Evolutionary conservation across 2,888 invertebrate genomes (phyloP).

Genomic region (Rhodophaea formosa): DNA sequence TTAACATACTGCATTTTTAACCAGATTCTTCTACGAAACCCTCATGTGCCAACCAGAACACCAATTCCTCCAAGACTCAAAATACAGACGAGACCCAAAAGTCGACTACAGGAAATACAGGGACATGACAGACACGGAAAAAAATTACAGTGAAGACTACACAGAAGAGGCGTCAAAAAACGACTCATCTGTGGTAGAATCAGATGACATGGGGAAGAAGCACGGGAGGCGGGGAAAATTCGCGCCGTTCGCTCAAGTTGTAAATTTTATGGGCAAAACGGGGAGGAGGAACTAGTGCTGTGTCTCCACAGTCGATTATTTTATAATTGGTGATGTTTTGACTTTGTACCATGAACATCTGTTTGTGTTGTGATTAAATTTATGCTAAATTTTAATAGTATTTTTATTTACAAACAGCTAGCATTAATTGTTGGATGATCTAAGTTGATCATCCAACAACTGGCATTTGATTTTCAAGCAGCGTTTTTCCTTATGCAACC

Average conservation of each 20-base stretch:
- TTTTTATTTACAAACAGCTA: no score
- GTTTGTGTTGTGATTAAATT: slow-evolving; percentile 18
- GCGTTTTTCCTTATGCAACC: no score
- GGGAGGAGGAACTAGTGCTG: slow-evolving; percentile 54
- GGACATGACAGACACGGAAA: slow-evolving; percentile 55
- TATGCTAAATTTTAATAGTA: slow-evolving; percentile 11
- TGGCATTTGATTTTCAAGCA: no score
- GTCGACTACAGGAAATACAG: slow-evolving; percentile 50
- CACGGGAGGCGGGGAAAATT: slow-evolving; percentile 57
- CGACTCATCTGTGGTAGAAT: slow-evolving; percentile 58
- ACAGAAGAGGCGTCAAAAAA: slow-evolving; percentile 64
- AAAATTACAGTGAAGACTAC: slow-evolving; percentile 58
- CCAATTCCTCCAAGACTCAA: slow-evolving; percentile 46
- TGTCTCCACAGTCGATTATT: slow-evolving; percentile 31
- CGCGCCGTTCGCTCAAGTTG: slow-evolving; percentile 64
- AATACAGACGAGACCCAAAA: slow-evolving; percentile 46
- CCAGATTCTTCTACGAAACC: slow-evolving; percentile 60
- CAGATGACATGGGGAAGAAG: slow-evolving; percentile 62
- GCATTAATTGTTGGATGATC: no score
- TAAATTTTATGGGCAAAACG: slow-evolving; percentile 70
- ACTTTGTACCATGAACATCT: slow-evolving; percentile 26
- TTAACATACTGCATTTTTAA: no score
- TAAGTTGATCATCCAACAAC: no score
- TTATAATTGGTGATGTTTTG: slow-evolving; percentile 38
- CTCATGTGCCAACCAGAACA: slow-evolving; percentile 61